Base-by-base conservation (phyloP, 2,888 invertebrate genomes). In the Ypsolopha sequella region DNA sequence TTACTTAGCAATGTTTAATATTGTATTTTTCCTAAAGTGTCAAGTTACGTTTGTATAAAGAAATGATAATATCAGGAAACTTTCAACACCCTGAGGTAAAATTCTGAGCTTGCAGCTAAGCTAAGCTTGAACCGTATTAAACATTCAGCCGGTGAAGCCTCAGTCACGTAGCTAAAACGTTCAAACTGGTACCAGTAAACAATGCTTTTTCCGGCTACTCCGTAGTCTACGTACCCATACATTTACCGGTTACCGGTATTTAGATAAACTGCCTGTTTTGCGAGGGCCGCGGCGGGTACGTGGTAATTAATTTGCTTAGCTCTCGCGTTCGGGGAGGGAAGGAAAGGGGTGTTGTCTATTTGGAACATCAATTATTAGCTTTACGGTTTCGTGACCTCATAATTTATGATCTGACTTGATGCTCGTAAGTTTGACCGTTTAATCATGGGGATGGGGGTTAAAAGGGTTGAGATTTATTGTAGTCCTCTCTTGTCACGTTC, bases 311-410 rank as follows among this genome's bases (percentile, higher is more conserved):
- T 73, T 69, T 63, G 70, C 63, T 65, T 66, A 70, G 67, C 59
- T 59, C 57, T 58, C 53, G 55, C 56, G 56, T 51, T 14, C 9
- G 11, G 43, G 11, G 24, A 3, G 43, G n/a, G 48, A 52, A 38
- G 33, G 7, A 35, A 47, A 3, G 51, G 44, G 53, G 52, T 8
- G 14, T 24, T 52, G 62, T 62, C 65, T 72, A 72, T 77, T 78
- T 73, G 72, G 71, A 68, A 68, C 73, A 76, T 76, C 76, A 76
- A 78, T 80, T 76, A 76, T 76, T 76, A 73, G 73, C 71, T 73
- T 70, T 70, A 64, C 65, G 63, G 63, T 57, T 57, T 60, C 64
- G 51, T 46, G 52, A 51, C 50, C 39, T 48, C 55, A 60, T 71
- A 67, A 76, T 75, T 75, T 70, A 73, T 69, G 62, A 61, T 59